Evolutionary conservation across 2,797 vertebrate genomes (phyloP), one percentile per base, ranked within the genome.

Genomic region (Distichodus sexfasciatus): DNA sequence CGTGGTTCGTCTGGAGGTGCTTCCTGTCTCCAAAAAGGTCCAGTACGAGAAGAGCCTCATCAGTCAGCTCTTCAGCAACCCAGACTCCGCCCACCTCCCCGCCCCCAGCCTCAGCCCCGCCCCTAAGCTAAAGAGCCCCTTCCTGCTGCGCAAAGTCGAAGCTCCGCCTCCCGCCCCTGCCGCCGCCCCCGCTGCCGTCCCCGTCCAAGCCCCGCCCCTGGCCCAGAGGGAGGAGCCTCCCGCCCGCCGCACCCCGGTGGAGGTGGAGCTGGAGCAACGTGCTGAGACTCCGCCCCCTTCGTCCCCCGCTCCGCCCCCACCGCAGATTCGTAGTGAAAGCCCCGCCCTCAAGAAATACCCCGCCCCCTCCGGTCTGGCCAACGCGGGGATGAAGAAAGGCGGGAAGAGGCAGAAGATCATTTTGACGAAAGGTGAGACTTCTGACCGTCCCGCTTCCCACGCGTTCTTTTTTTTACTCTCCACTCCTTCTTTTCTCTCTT

Each of bases 1-100:
- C 0, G 58, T 36, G 0, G 87, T 98, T 3, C 31, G 79, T 0
- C 84, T 97, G 54, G 91, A 91, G 55, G 88, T 96, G 28, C 83
- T 99, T 63, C 90, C 93, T 12, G 65, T 83, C 0, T 82, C 66
- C 79, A 89, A 89, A 77, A 93, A 92, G 75, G 87, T 90, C 0
- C 88, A 89, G 17, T 98, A 97, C 10, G 97, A 99, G 84, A 97
- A 94, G 73, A 91, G 87, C 36, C 84, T 92, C 63, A 98, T 97
- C 0, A 89, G 92, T 15, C 88, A 93, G 19, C 89, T 98, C 8
- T 91, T 86, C 74, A 79, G 74, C 15, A 36, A 66, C 0, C 85
- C 85, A 0, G 66, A 35, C 26, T 77, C 76, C 0, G 89, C 84
- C 1, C 50, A 4, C 41, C 81, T 72, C 44, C 88, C 87, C 0